phyloP scores from a whole-genome alignment of 2,113 vertebrate species.

The Cephalopholis sonnerati region DNA sequence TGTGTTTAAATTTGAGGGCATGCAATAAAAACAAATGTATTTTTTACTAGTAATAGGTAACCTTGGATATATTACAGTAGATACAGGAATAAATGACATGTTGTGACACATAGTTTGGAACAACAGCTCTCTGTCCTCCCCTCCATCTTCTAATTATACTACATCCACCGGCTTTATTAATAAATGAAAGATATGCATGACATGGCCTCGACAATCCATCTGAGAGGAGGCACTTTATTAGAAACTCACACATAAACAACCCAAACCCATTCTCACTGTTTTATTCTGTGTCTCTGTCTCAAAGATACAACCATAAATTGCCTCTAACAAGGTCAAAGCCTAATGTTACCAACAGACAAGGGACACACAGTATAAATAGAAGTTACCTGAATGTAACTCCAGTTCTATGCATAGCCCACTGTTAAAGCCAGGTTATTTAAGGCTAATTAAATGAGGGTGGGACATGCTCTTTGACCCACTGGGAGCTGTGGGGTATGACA shows the following conservation, averaged over 20 bases:
- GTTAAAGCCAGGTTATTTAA: not conserved
- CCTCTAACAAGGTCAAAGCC: slow-evolving; percentile 12
- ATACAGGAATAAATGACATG: not conserved
- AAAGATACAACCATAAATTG: slow-evolving; percentile 17
- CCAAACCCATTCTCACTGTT: not conserved
- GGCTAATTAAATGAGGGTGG: no score
- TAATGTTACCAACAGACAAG: not conserved
- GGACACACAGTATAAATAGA: not conserved
- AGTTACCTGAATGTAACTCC: not conserved
- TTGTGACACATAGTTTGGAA: not conserved
- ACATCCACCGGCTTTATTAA: slow-evolving; percentile 37
- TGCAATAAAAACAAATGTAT: not conserved
- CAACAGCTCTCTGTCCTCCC: not conserved
- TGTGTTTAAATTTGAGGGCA: not conserved
- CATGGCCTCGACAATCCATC: slow-evolving; percentile 10
- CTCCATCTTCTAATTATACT: slow-evolving; percentile 32
- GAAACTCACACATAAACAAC: slow-evolving; percentile 29
- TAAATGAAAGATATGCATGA: slow-evolving; percentile 53
- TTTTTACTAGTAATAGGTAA: not conserved
- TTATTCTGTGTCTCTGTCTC: not conserved
- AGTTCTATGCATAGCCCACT: not conserved
- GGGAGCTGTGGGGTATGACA: no score
- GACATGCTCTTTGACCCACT: no score
- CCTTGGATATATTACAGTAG: not conserved
- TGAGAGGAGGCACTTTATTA: slow-evolving; percentile 42